Conservation (phyloP, 2,888 invertebrate species). For the Microplitis manilae region DNA sequence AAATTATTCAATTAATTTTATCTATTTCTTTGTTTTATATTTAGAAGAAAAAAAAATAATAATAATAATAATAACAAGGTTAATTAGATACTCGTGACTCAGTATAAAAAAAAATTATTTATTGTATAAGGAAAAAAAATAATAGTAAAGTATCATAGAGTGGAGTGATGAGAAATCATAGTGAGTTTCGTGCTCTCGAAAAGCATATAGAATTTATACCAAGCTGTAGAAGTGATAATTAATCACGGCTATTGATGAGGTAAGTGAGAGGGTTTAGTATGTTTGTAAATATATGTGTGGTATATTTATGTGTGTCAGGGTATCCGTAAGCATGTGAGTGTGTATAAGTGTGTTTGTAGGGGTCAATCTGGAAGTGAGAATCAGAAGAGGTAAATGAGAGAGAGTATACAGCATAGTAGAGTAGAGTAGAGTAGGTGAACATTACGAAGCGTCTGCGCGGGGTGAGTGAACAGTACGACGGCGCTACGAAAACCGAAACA, state of each 20-base stretch:
- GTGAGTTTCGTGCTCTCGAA: slow-evolving; percentile 29
- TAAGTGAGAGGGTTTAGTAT: slow-evolving; percentile 58
- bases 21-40: too few species aligned
- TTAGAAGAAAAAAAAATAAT: background rate
- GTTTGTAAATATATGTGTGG: slow-evolving; percentile 3
- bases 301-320: slow-evolving; percentile 1
- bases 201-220: slow-evolving; percentile 51
- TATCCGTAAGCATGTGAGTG: background rate
- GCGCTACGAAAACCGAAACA: slow-evolving; percentile 12
- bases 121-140: background rate
- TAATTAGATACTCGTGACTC: slow-evolving; percentile 13
- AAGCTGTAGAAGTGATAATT: slow-evolving; percentile 59
- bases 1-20: too few species aligned
- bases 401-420: slow-evolving; percentile 29
- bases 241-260: slow-evolving; percentile 65
- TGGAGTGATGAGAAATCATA: slow-evolving; percentile 21
- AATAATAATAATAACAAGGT: background rate
- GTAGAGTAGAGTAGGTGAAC: too few species aligned
- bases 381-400: slow-evolving; percentile 12
- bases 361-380: slow-evolving; percentile 14
- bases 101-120: slow-evolving; percentile 25
- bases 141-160: slow-evolving; percentile 3
- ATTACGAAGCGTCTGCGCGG: slow-evolving; percentile 23
- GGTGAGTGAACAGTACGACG: slow-evolving; percentile 20
- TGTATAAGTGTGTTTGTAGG: background rate